Percentiles rank a stretch among this genome's conserved stretches.
phyloP scores from a whole-genome alignment of 2,113 vertebrate genomes.

The Channa maculata region DNA sequence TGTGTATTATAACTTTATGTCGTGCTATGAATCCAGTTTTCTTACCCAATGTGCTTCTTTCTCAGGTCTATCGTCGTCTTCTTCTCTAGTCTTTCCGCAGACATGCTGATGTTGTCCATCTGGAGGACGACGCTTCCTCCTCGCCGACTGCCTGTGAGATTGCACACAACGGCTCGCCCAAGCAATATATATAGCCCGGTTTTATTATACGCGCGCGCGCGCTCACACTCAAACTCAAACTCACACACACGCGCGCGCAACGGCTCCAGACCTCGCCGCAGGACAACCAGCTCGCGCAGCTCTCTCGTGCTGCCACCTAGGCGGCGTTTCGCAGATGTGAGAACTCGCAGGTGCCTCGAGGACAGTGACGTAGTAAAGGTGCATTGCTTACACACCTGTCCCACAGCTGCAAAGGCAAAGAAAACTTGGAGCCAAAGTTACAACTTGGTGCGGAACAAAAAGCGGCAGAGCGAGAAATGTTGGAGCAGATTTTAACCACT shows the following conservation, averaged over 20 bases:
- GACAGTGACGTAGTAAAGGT: not conserved
- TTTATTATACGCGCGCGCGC: not conserved
- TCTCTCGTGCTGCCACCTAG: slow-evolving; percentile 14
- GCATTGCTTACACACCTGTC: not conserved
- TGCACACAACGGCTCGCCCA: slow-evolving; percentile 4
- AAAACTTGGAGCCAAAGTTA: no score
- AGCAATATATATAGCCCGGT: not conserved
- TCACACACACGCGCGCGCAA: no score
- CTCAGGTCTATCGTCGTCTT: slow-evolving; percentile 88
- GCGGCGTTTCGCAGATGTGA: fast-evolving
- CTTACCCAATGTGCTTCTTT: slow-evolving; percentile 91
- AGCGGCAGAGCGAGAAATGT: no score
- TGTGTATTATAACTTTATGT: no score
- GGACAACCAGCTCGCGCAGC: no score
- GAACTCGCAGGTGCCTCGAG: not conserved
- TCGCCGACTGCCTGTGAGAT: no score
- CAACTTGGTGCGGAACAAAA: no score
- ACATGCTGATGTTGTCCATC: slow-evolving; percentile 63
- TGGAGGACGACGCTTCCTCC: not conserved
- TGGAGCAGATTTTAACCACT: no score
- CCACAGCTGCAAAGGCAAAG: not conserved
- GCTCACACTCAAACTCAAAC: not conserved
- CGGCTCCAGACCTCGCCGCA: not conserved
- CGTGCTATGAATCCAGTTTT: not conserved
- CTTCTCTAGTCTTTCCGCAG: slow-evolving; percentile 84